Evolutionary conservation across 1,140 invertebrate genomes (phyloP), one percentile per base, ranked within the genome.

Genomic region (Phymorhynchus buccinoides): DNA sequence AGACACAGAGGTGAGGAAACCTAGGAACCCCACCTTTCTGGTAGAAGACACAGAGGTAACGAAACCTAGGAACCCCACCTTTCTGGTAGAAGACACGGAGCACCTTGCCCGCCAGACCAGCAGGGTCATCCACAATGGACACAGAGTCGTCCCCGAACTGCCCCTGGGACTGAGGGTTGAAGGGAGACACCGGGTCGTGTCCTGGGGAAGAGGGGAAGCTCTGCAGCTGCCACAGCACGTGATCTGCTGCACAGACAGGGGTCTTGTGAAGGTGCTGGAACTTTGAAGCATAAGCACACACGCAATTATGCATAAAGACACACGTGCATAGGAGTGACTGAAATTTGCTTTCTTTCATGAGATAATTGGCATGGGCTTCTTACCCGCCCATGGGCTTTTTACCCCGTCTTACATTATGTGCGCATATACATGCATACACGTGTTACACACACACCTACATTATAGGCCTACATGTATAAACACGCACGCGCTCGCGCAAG

Each of bases 31-130:
- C 66, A 66, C 80, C 82, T 30, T 83, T 83, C 66, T 83, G 32
- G 68, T 83, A 52, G 22, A 22, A 22, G 22, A 30, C 62, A 30
- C 18, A 66, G 7, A 4, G 3, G 4, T 27, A 27, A 30, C 62
- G 9, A 6, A 30, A 7, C 7, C 62, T 4, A 66, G 16, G 30
- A 1, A 3, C 12, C 73, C 1, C 66, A 66, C 80, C 82, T 30
- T 83, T 83, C 66, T 83, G 32, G 68, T 83, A 83, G 66, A 73
- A 83, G 0, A 75, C 66, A 22, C 82, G 66, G 39, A 83, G 35
- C 18, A 83, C 82, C 22, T 83, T 75, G 32, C 71, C 62, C 42
- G 56, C 9, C 1, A 18, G 37, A 32, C 66, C 82, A 42, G 82
- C 82, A 39, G 82, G 82, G n/a, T 83, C 82, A 30, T 75, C 44